Conservation (phyloP, 2,888 invertebrate species). For the Escarpia spicata region DNA sequence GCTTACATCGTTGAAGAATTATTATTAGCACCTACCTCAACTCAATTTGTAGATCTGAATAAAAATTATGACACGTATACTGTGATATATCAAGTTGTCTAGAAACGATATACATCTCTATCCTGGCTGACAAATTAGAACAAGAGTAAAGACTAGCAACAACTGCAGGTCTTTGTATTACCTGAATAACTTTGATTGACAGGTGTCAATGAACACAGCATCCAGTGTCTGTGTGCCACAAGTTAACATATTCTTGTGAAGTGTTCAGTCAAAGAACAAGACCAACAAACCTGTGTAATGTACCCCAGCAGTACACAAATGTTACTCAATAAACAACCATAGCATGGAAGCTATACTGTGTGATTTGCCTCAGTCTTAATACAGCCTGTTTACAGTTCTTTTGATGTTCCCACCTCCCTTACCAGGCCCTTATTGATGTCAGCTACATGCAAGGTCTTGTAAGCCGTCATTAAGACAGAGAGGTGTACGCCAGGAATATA, state of each 20-base stretch:
- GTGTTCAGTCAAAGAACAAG: neutral
- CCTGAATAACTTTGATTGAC: too few species aligned
- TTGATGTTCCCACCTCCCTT: neutral
- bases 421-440: neutral
- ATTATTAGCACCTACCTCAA: too few species aligned
- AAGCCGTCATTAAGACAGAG: neutral
- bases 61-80: too few species aligned
- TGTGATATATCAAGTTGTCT: too few species aligned
- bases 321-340: neutral
- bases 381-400: neutral
- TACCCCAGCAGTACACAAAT: neutral
- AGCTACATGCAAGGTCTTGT: neutral
- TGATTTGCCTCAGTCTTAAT: neutral
- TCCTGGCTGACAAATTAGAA: too few species aligned
- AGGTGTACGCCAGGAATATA: neutral
- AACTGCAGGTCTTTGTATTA: too few species aligned
- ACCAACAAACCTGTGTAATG: neutral
- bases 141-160: too few species aligned
- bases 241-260: slow-evolving; percentile 16
- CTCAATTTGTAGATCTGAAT: too few species aligned
- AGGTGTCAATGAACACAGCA: too few species aligned
- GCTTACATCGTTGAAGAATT: too few species aligned
- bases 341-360: neutral
- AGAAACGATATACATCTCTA: too few species aligned
- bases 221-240: neutral